Base-by-base conservation (phyloP, 2,113 vertebrate species). In the Pelvicachromis taeniatus region DNA sequence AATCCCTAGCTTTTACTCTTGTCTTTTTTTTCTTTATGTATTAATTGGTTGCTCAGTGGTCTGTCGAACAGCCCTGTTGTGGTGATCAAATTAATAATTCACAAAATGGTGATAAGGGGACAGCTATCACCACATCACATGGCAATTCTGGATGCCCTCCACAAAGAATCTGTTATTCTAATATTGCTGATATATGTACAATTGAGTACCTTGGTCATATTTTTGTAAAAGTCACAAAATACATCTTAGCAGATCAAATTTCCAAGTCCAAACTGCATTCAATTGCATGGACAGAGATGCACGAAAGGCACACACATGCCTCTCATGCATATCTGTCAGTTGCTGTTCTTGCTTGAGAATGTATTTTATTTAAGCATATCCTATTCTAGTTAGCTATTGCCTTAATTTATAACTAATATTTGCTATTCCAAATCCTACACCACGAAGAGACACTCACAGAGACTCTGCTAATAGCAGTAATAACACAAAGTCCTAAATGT, bases 61-160 rank as follows among this genome's bases (percentile, higher is more conserved):
- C n/a, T n/a, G n/a, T n/a, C n/a, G n/a, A n/a, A n/a, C n/a, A n/a
- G n/a, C n/a, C n/a, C n/a, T n/a, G n/a, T n/a, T n/a, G n/a, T 19
- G 4, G 53, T 68, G 23, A 82, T 10, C 40, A 9, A 17, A 45
- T 85, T 80, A 59, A 89, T 88, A 80, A 86, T 90, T 88, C 10
- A 85, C 80, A 75, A 82, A 58, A 80, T 56, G 55, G 9, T 12
- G 63, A 89, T 50, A 81, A 78, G 70, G 11, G 45, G 21, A 17
- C 19, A 9, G 85, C 80, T 33, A 78, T 80, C 3, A 1, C 9
- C 53, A 40, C n/a, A n/a, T 19, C 14, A 33, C 9, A 21, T 52
- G 58, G 3, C 50, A 45, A 35, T 79, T 87, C 45, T 78, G 9
- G 4, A 17, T 50, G 68, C 9, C 42, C 48, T 50, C 42, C 68